These are phyloP conservation scores for Ips nitidus DNA, from an alignment of 1,140 invertebrate species.

Conservation along the genomic window DNA sequence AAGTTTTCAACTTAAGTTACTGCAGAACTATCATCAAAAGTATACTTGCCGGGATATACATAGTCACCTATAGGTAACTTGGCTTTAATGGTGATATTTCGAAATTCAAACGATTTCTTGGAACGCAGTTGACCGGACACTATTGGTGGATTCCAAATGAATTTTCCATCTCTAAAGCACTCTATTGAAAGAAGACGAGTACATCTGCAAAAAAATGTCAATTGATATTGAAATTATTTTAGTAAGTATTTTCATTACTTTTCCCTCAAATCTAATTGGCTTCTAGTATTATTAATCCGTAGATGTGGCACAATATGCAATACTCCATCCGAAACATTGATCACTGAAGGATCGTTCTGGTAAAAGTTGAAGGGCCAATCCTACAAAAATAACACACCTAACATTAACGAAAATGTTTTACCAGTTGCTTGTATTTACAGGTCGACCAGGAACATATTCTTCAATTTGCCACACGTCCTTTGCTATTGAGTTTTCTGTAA, in stretches of 20 bases:
- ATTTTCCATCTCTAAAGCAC: not conserved
- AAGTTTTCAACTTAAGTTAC: not conserved
- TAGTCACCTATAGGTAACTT: slow-evolving; percentile 69
- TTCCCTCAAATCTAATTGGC: slow-evolving; percentile 3
- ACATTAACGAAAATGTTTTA: not conserved
- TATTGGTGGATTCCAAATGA: slow-evolving; percentile 31
- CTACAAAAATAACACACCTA: slow-evolving; percentile 9
- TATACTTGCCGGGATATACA: slow-evolving; percentile 60
- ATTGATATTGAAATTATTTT: too few species aligned
- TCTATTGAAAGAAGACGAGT: not conserved
- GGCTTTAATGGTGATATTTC: slow-evolving; percentile 63
- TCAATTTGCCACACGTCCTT: slow-evolving; percentile 7
- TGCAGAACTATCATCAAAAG: not conserved
- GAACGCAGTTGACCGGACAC: slow-evolving; percentile 51
- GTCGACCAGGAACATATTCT: slow-evolving; percentile 17
- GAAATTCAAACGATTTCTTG: slow-evolving; percentile 61
- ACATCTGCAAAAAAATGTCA: not conserved
- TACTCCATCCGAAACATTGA: slow-evolving; percentile 2
- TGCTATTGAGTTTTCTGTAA: slow-evolving; percentile 20
- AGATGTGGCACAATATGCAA: slow-evolving; percentile 12
- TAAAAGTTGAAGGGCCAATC: slow-evolving; percentile 17
- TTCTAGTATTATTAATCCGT: not conserved
- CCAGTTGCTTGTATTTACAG: slow-evolving; percentile 6
- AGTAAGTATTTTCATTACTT: not conserved
- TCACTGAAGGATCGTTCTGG: slow-evolving; percentile 5